Base-by-base conservation (phyloP, 1,140 invertebrate genomes). In the Microplitis demolitor region DNA sequence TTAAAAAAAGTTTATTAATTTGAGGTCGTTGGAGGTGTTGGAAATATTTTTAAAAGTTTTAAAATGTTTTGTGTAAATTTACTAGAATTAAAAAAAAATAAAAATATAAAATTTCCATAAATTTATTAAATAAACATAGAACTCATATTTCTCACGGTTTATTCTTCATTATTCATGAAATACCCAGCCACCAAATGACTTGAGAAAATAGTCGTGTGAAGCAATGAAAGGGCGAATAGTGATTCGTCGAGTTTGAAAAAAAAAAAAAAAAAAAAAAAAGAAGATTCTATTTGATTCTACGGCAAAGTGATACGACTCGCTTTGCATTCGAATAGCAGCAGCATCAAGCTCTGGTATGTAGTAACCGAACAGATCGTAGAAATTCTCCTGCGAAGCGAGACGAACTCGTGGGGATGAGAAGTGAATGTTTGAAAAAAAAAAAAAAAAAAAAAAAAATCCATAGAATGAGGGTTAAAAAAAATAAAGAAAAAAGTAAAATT, bases 311-410 rank as follows among this genome's bases (percentile, higher is more conserved):
- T 78, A 79, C 72, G 74, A 74, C 66, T 69, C 68, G 73, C 63
- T 78, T 80, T 78, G 78, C 78, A 75, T 78, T 75, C 76, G 71
- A 79, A 79, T 74, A 74, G 71, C 70, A 56, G 24, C 24, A 24
- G 24, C 24, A 24, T 24, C 24, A 24, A 24, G 73, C 66, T 14
- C 56, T 60, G 66, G 24, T 62, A 60, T 50, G 72, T 73, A 70
- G 5, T 4, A 67, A 51, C 56, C 67, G 63, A 60, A 58, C 24
- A 24, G 56, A 24, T 54, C 16, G 51, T 24, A 24, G 16, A 37
- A 50, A 64, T 64, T 31, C 62, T 8, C 14, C 1, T 37, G 13
- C n/a, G 16, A 50, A 14, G 14, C 9, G n/a, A 62, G 4, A 11
- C 35, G 13, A 35, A 37, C 5, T 14, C 13, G 11, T 4, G 13